These are phyloP conservation scores for Melanaphis sacchari DNA, from an alignment of 1,140 invertebrate genomes.

Conservation along the genomic window DNA sequence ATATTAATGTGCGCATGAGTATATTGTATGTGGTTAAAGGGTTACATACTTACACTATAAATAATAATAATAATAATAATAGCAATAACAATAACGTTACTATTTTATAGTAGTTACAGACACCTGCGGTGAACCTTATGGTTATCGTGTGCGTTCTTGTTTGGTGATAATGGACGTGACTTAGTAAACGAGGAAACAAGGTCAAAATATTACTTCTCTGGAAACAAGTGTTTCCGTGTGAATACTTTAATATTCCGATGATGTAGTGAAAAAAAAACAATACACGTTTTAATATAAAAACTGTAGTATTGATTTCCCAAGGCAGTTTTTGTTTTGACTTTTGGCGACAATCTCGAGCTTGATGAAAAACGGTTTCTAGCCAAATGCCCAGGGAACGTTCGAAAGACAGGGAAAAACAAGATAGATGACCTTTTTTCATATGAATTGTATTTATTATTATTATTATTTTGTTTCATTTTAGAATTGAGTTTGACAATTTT, in stretches of 20 bases:
- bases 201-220: neutral
- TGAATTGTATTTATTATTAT: conserved; percentile 37
- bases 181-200: neutral
- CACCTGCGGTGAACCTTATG: conserved; percentile 32
- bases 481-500: conserved; percentile 19
- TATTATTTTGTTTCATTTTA: conserved; percentile 38
- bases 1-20: neutral
- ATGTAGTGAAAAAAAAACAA: neutral
- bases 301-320: conserved; percentile 35
- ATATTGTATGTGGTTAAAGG: neutral
- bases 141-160: neutral
- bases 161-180: neutral
- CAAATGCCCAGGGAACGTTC: conserved; percentile 33
- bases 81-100: neutral
- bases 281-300: conserved; percentile 43
- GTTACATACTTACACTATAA: neutral
- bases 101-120: conserved; percentile 25
- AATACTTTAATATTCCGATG: conserved; percentile 33
- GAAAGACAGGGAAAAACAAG: conserved; percentile 21
- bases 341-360: conserved; percentile 15
- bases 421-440: conserved; percentile 47
- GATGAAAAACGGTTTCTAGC: conserved; percentile 48
- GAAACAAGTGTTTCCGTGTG: neutral
- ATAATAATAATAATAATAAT: conserved; percentile 26
- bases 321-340: conserved; percentile 52